These are phyloP conservation scores for Lysiphlebus fabarum DNA, from an alignment of 1,140 invertebrate genomes.

Conservation along the genomic window DNA sequence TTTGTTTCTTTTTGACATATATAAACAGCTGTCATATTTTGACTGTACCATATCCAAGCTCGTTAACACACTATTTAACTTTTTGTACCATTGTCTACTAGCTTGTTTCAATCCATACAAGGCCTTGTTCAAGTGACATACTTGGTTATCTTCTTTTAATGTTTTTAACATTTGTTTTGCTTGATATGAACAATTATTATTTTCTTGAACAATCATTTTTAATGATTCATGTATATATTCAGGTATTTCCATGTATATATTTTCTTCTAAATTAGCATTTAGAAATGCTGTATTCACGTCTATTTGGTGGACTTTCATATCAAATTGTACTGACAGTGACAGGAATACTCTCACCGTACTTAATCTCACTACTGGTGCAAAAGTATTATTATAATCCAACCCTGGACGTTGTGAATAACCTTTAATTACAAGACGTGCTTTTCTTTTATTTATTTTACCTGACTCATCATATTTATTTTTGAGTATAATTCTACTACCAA, in stretches of 20 bases:
- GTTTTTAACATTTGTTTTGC: constrained; percentile 15
- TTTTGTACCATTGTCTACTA: constrained; percentile 16
- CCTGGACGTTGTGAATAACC: constrained; percentile 30
- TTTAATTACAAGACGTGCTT: constrained; percentile 37
- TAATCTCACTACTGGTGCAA: constrained; percentile 29
- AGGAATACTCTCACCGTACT: constrained; percentile 26
- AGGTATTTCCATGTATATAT: constrained; percentile 27
- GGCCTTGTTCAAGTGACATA: constrained; percentile 29
- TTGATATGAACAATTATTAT: background rate
- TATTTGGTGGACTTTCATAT: constrained; percentile 31
- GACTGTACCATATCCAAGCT: background rate
- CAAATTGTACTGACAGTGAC: constrained; percentile 17
- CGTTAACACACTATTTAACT: background rate
- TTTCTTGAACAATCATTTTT: background rate
- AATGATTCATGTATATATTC: constrained; percentile 19
- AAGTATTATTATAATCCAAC: constrained; percentile 36
- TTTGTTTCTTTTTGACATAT: constrained; percentile 6
- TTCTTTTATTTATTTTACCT: constrained; percentile 23
- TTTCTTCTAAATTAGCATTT: constrained; percentile 26
- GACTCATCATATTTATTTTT: background rate
- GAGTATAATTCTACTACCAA: constrained; percentile 25
- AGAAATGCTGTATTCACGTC: constrained; percentile 32
- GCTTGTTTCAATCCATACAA: constrained; percentile 41
- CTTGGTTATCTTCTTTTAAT: constrained; percentile 19
- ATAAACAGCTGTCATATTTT: constrained; percentile 11